A percentile compares a stretch with the other conserved stretches of the same genome.
Evolutionary conservation across 2,797 vertebrate species (phyloP).

Genomic region (Chloroceryle inda): DNA sequence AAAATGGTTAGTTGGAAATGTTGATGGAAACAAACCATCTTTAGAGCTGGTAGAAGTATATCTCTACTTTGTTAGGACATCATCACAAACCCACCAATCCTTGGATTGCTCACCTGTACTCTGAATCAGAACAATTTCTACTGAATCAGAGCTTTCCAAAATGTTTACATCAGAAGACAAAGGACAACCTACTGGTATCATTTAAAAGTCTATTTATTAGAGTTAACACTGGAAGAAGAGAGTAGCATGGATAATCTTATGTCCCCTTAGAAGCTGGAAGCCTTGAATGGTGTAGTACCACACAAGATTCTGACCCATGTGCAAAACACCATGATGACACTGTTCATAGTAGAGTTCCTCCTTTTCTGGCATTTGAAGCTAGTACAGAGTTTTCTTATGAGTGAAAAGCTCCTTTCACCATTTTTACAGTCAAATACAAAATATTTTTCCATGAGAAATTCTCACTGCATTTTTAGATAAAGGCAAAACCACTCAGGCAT

Average conservation of each 20-base stretch:
- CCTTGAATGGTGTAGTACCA: not conserved
- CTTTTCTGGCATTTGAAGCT: not conserved
- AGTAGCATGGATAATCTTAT: not conserved
- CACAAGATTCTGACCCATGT: not conserved
- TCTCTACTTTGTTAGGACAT: not conserved
- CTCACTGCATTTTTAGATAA: not conserved
- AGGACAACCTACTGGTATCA: not conserved
- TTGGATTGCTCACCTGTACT: not conserved
- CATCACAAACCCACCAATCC: not conserved
- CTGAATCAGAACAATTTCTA: not conserved
- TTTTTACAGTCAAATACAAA: not conserved
- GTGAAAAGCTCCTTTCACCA: not conserved
- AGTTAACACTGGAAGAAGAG: too few species aligned
- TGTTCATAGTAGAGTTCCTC: not conserved
- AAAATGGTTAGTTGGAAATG: not conserved
- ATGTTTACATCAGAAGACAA: not conserved
- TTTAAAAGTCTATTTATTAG: too few species aligned
- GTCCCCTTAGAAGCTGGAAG: not conserved
- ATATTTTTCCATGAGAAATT: not conserved
- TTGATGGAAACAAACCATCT: not conserved
- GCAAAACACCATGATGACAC: not conserved
- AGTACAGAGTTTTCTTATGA: not conserved
- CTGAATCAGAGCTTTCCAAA: not conserved
- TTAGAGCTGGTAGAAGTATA: not conserved
- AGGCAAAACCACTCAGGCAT: fast-evolving